A percentile compares a stretch with the other conserved stretches of the same genome.
phyloP scores from a whole-genome alignment of 1,140 invertebrate species.

The Drosophila arizonae region DNA sequence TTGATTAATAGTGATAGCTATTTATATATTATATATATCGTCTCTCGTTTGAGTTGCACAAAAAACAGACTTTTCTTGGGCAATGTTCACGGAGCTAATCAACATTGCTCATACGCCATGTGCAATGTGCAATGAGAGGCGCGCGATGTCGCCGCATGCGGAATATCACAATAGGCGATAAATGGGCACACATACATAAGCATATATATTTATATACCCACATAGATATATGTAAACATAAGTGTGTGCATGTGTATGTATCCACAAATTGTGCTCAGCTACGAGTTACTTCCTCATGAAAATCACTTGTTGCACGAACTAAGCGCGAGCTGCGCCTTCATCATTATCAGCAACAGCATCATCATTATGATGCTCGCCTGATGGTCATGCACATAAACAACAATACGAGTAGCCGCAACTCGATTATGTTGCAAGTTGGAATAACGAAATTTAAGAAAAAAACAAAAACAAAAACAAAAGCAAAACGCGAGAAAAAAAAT shows the following conservation, averaged over 20 bases:
- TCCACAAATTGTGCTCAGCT: constrained; percentile 34
- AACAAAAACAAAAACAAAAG: constrained; percentile 42
- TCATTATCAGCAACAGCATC: constrained; percentile 41
- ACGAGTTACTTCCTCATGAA: constrained; percentile 50
- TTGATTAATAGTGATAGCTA: too few relatives aligned
- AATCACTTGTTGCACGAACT: constrained; percentile 47
- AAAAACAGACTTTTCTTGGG: background rate
- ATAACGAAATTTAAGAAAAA: constrained; percentile 3
- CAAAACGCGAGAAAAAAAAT: constrained; percentile 52
- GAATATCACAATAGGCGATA: constrained; percentile 38
- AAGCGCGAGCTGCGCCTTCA: constrained; percentile 19
- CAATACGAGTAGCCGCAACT: constrained; percentile 53
- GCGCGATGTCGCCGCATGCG: constrained; percentile 51
- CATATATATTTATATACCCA: background rate
- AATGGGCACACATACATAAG: background rate
- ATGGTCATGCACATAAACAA: constrained; percentile 38
- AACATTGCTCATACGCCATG: constrained; percentile 65
- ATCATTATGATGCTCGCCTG: constrained; percentile 22
- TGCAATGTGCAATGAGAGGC: constrained; percentile 52
- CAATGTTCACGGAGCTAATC: constrained; percentile 44
- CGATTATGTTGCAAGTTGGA: constrained; percentile 59
- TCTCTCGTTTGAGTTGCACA: background rate
- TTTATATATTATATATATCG: too few relatives aligned
- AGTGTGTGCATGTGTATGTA: background rate
- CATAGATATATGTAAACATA: background rate